Evolutionary conservation across 2,888 invertebrate species (phyloP), one percentile per base, ranked within the genome.

Genomic region (Phragmatobia fuliginosa): DNA sequence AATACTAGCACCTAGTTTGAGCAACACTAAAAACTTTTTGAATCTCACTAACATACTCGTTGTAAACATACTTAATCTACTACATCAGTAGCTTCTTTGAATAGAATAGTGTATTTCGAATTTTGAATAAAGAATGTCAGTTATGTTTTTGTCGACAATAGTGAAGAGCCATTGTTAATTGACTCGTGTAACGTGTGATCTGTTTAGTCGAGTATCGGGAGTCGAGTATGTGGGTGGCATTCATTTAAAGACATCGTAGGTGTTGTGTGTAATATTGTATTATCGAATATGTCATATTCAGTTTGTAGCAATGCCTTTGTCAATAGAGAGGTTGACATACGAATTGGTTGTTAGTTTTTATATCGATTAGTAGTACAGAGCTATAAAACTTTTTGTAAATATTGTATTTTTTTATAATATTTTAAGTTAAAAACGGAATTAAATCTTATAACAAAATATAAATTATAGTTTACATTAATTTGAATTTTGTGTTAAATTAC

Each of bases 101-200:
- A 62, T 38, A n/a, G 36, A 38, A 41, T 31, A 32, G 11, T n/a
- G 32, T 32, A 32, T n/a, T 63, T 63, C 14, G 49, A 49, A 63
- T 63, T 49, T 49, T n/a, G n/a, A 65, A 38, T 56, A 52, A 64
- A 64, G 31, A 11, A 62, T 49, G 31, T 14, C n/a, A 25, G 36
- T 75, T 69, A 60, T 77, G 79, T 82, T 84, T 80, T 83, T 83
- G 77, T 79, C 83, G 81, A 78, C 81, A 81, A 83, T 85, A 79
- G 75, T 79, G 38, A 81, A 82, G 78, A 77, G 80, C 85, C 80
- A 88, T 90, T 90, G 90, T 89, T 87, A 88, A 90, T 90, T 90
- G 89, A 90, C 87, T 84, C 82, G 86, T 88, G 87, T 84, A 85
- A 88, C 84, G 81, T 81, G 79, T 83, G 86, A 87, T 88, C 85